Evolutionary conservation across 2,888 invertebrate genomes (phyloP).

Genomic region (Plebejus melissa): DNA sequence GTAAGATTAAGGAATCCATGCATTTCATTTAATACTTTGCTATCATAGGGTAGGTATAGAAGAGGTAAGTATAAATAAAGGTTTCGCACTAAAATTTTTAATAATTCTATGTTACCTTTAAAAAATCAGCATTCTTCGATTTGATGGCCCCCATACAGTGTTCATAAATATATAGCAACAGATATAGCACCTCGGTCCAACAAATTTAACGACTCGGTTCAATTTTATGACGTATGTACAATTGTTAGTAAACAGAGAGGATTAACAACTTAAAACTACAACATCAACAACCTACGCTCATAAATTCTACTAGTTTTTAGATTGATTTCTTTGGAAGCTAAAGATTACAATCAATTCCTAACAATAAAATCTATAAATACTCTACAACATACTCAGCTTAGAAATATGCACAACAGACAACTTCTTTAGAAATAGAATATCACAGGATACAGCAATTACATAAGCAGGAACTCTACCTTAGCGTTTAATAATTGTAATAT

Average conservation of each 20-base stretch:
- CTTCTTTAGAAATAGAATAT: constrained; percentile 56
- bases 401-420: constrained; percentile 54
- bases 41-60: background rate
- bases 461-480: constrained; percentile 70
- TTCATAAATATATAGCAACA: constrained; percentile 45
- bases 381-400: constrained; percentile 55
- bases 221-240: constrained; percentile 16
- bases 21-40: background rate
- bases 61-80: background rate
- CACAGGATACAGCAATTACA: constrained; percentile 73
- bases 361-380: constrained; percentile 45
- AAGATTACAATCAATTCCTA: constrained; percentile 42
- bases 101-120: constrained; percentile 53
- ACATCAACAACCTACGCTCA: constrained; percentile 44
- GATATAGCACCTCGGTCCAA: constrained; percentile 31
- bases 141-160: constrained; percentile 74
- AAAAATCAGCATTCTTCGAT: constrained; percentile 62
- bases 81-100: constrained; percentile 26
- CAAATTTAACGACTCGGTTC: constrained; percentile 28
- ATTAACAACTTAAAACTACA: constrained; percentile 32
- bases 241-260: constrained; percentile 22
- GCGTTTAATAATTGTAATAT: constrained; percentile 49
- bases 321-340: constrained; percentile 30
- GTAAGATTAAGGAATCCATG: background rate
- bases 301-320: constrained; percentile 34